phyloP scores from a whole-genome alignment of 1,140 invertebrate genomes.

The Holotrichia oblita region DNA sequence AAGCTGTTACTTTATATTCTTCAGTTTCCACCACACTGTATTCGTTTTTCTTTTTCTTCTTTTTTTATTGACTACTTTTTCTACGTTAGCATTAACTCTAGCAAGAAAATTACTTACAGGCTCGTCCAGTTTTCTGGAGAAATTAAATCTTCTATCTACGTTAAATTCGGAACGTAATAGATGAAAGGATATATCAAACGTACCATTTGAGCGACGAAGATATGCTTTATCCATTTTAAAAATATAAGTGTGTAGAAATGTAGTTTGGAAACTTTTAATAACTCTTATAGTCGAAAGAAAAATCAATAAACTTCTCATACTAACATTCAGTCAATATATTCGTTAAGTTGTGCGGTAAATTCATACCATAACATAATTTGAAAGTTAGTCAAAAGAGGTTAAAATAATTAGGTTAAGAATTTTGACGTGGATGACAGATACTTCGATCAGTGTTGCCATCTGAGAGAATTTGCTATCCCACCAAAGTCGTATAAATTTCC shows the following conservation, averaged over 20 bases:
- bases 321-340: too few relatives aligned
- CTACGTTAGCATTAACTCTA: slow-evolving; percentile 54
- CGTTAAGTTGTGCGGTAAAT: too few relatives aligned
- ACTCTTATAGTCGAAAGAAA: too few relatives aligned
- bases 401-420: too few relatives aligned
- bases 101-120: slow-evolving; percentile 51
- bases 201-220: slow-evolving; percentile 53
- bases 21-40: background rate
- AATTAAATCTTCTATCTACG: slow-evolving; percentile 57
- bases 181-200: slow-evolving; percentile 56
- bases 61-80: slow-evolving; percentile 55
- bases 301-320: too few relatives aligned
- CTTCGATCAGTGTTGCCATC: background rate
- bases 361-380: too few relatives aligned
- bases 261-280: background rate
- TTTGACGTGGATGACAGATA: background rate
- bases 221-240: slow-evolving; percentile 59
- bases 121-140: slow-evolving; percentile 54
- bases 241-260: slow-evolving; percentile 49
- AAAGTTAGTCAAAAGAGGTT: too few relatives aligned
- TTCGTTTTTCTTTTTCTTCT: slow-evolving; percentile 50
- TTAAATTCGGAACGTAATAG: slow-evolving; percentile 47
- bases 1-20: slow-evolving; percentile 11
- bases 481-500: too few relatives aligned
- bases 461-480: too few relatives aligned